phyloP scores from a whole-genome alignment of 1,140 invertebrate genomes.

The Diachasmimorpha longicaudata region DNA sequence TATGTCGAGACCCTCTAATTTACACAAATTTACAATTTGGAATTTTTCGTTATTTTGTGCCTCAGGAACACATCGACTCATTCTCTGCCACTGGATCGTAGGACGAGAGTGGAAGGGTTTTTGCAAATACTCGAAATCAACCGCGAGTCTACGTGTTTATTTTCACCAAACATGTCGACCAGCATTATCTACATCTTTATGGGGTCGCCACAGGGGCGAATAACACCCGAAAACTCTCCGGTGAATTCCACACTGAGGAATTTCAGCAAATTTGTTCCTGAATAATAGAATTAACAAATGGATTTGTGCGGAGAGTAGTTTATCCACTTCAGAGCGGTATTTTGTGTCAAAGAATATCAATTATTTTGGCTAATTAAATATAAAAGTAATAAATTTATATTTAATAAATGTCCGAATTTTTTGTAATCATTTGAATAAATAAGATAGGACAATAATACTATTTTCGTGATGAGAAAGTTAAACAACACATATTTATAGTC shows the following conservation, averaged over 20 bases:
- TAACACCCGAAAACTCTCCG: conserved; percentile 5
- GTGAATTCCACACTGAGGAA: conserved; percentile 10
- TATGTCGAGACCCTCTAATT: neutral
- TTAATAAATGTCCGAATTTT: too few species aligned
- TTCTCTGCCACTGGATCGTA: neutral
- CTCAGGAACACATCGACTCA: neutral
- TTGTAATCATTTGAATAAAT: too few species aligned
- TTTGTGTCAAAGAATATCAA: too few species aligned
- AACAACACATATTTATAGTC: too few species aligned
- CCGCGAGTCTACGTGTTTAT: neutral
- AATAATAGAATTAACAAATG: neutral
- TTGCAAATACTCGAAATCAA: neutral
- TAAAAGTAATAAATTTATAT: neutral
- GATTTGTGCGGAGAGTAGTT: neutral
- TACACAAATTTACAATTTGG: neutral
- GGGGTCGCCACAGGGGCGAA: conserved; percentile 25
- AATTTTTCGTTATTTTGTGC: neutral
- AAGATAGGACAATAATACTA: too few species aligned
- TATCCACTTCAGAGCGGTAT: neutral
- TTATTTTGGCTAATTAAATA: neutral
- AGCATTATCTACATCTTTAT: conserved; percentile 50
- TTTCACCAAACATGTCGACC: neutral
- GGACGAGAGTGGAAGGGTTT: neutral
- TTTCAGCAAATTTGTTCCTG: neutral
- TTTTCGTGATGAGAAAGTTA: too few species aligned